Evolutionary conservation across 2,797 vertebrate genomes (phyloP), one percentile per base, ranked within the genome.

Genomic region (Tenualosa thibaudeaui): DNA sequence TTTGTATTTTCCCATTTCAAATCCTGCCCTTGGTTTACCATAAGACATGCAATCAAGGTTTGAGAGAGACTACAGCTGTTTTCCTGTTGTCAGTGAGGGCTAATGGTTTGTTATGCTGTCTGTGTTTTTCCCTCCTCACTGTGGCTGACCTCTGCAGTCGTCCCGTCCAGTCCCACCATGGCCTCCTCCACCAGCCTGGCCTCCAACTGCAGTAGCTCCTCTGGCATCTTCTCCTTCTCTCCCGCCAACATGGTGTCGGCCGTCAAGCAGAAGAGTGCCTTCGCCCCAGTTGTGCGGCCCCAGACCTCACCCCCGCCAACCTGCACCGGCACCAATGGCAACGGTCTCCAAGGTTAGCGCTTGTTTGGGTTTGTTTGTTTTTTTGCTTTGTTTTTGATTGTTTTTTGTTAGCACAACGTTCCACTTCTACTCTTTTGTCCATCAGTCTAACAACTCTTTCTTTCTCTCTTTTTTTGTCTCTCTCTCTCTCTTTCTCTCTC

Each of bases 221-320:
- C 98, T 24, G 98, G 98, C 89, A 97, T 99, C 92, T 99, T 99
- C 94, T 99, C 98, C 94, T 99, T 99, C 95, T 99, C 98, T 90
- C 98, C 98, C 90, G 98, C 98, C 94, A 99, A 99, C 96, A 99
- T 99, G 98, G 98, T 99, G 91, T 99, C 98, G 3, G 98, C 98
- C 2, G 98, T 99, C 90, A 99, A 99, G 89, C 98, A 99, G 96
- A 99, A 99, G 96, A 99, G 98, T 1, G 98, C 98, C 86, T 99
- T 99, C 3, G 98, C 98, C 0, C 98, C 98, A 0, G 98, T 99
- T 0, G 98, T 99, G 92, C 96, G 98, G 93, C 98, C 98, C 26
- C 97, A 98, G 84, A 97, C 97, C 50, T 99, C 98, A 75, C 98
- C 98, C 2, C 98, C 98, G 31, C 97, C 98, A 89, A 97, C 97